Evolutionary conservation across 2,888 invertebrate genomes (phyloP).

Genomic region (Ophraella communa): DNA sequence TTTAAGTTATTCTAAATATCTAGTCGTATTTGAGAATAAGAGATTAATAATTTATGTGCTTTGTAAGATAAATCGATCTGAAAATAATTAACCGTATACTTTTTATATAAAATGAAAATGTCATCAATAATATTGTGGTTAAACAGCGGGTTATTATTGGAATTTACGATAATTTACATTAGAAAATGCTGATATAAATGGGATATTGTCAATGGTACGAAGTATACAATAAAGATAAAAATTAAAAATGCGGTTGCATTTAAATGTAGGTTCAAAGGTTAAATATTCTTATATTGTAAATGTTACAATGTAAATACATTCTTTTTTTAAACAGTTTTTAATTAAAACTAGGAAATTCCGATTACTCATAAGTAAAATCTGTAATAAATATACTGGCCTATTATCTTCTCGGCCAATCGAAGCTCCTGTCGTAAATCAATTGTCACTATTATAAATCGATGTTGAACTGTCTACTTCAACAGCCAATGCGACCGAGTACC

Average conservation of each 20-base stretch:
- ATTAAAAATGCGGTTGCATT: neutral
- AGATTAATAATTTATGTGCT: too few relatives aligned
- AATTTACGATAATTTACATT: neutral
- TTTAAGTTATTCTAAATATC: too few relatives aligned
- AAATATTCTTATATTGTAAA: neutral
- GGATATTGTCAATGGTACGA: neutral
- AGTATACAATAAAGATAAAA: neutral
- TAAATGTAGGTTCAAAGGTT: neutral
- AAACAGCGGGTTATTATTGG: neutral
- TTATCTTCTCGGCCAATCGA: constrained; percentile 51
- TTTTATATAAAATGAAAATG: neutral
- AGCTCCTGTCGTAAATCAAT: constrained; percentile 58
- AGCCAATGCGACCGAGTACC: constrained; percentile 59
- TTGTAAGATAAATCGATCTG: too few relatives aligned
- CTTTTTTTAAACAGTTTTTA: neutral
- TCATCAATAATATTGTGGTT: neutral
- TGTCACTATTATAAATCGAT: constrained; percentile 61
- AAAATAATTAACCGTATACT: neutral
- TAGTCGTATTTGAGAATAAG: too few relatives aligned
- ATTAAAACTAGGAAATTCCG: too few relatives aligned
- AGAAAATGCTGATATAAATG: neutral
- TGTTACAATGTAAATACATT: neutral
- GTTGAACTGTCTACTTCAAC: constrained; percentile 59
- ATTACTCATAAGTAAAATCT: too few relatives aligned
- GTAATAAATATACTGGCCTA: constrained; percentile 35